These are phyloP conservation scores for Augiades crinisus DNA, from an alignment of 2,888 invertebrate species.

Conservation along the genomic window DNA sequence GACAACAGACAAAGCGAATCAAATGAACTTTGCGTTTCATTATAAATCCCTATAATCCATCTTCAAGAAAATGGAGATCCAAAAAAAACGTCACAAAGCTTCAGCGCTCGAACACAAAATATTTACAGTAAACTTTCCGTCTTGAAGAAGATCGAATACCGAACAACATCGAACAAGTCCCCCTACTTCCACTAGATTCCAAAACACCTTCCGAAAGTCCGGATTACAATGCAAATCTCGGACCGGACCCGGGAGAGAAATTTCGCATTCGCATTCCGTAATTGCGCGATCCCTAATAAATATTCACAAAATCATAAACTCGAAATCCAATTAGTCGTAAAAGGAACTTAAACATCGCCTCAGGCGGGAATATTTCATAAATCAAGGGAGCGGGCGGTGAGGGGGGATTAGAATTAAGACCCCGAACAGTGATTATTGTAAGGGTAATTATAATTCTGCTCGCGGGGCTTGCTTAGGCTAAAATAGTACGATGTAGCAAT, in stretches of 20 bases:
- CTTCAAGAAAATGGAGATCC: no score
- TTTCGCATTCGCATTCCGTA: constrained; percentile 10
- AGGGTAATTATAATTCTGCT: constrained; percentile 9
- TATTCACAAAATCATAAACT: constrained; percentile 29
- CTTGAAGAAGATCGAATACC: neutral
- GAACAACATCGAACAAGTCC: neutral
- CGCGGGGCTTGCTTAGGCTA: neutral
- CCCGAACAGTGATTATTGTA: constrained; percentile 15
- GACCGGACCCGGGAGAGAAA: constrained; percentile 9
- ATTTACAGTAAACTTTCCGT: no score
- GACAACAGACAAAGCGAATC: no score
- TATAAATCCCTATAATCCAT: no score
- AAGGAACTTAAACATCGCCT: constrained; percentile 25
- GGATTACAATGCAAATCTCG: constrained; percentile 23
- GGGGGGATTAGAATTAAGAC: constrained; percentile 17
- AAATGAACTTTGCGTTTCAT: no score
- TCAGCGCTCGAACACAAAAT: no score
- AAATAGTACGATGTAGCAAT: neutral
- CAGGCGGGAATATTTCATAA: constrained; percentile 14
- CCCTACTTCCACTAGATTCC: neutral
- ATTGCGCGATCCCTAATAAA: constrained; percentile 25
- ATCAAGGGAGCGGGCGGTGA: constrained; percentile 9
- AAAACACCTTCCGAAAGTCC: neutral
- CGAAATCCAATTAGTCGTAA: constrained; percentile 29
- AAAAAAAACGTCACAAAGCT: no score